phyloP scores from a whole-genome alignment of 2,888 invertebrate genomes.

The Tupiocoris notatus region DNA sequence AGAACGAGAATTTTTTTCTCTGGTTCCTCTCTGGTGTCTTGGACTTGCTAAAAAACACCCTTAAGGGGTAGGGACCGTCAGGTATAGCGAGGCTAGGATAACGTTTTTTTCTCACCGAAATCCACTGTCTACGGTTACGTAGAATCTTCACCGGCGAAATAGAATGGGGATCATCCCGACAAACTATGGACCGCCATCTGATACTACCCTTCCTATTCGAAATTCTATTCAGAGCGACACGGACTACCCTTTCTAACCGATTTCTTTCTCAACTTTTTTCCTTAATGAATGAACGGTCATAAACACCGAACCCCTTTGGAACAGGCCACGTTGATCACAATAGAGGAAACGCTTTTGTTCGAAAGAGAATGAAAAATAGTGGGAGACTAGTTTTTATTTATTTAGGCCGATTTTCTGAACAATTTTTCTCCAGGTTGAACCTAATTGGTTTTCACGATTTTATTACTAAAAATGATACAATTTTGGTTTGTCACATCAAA shows the following conservation, averaged over 20 bases:
- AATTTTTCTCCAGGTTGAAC: too few relatives aligned
- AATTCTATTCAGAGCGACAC: conserved; percentile 36
- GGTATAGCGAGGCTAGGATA: not conserved
- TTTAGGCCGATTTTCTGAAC: too few relatives aligned
- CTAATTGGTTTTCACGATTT: too few relatives aligned
- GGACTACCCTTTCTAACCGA: conserved; percentile 31
- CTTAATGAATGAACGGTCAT: conserved; percentile 41
- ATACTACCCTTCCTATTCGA: conserved; percentile 34
- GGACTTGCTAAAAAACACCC: not conserved
- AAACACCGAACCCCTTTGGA: conserved; percentile 26
- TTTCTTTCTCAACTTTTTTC: not conserved
- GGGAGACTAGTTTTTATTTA: too few relatives aligned
- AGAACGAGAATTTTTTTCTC: conserved; percentile 7
- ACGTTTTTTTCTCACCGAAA: not conserved
- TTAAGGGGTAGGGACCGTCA: not conserved
- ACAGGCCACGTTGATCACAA: too few relatives aligned
- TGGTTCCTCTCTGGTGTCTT: not conserved
- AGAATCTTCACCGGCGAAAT: not conserved
- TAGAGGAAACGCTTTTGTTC: too few relatives aligned
- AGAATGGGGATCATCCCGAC: conserved; percentile 33
- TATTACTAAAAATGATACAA: too few relatives aligned
- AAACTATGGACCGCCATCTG: conserved; percentile 40
- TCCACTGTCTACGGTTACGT: not conserved
- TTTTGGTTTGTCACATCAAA: too few relatives aligned
- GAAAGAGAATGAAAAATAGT: too few relatives aligned